Evolutionary conservation across 2,888 invertebrate genomes (phyloP).

Genomic region (Aricia artaxerxes): DNA sequence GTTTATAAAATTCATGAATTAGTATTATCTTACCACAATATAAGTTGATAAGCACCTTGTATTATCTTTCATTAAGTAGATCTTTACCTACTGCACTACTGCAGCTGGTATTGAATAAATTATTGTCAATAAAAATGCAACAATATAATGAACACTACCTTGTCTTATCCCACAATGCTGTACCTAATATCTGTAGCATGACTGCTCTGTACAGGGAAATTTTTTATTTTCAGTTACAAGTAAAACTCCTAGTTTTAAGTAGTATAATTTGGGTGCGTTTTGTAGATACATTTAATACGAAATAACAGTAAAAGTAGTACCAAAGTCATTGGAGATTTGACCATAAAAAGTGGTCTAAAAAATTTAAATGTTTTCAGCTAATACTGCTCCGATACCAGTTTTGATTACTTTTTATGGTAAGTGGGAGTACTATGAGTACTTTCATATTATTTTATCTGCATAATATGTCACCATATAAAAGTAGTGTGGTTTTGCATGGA

Average conservation of each 20-base stretch:
- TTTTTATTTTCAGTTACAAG: neutral
- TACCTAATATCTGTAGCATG: neutral
- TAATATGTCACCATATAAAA: neutral
- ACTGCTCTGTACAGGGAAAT: neutral
- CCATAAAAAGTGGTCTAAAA: slow-evolving; percentile 58
- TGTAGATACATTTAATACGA: neutral
- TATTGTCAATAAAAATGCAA: neutral
- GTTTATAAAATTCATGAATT: neutral
- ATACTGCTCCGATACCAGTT: slow-evolving; percentile 75
- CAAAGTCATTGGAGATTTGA: slow-evolving; percentile 40
- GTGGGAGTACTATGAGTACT: slow-evolving; percentile 74
- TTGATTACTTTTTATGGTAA: slow-evolving; percentile 75
- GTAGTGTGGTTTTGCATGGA: neutral
- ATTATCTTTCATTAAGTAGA: neutral
- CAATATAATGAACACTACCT: neutral
- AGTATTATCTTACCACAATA: neutral
- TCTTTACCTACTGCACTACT: slow-evolving; percentile 32
- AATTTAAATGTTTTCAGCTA: slow-evolving; percentile 76
- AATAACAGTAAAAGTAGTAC: neutral
- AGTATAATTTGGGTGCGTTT: neutral
- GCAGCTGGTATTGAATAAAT: slow-evolving; percentile 43
- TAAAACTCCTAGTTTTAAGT: neutral
- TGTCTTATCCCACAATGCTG: neutral
- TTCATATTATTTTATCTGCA: slow-evolving; percentile 56
- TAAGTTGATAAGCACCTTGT: neutral